Evolutionary conservation across 2,113 vertebrate genomes (phyloP).

Genomic region (Sylvia atricapilla): DNA sequence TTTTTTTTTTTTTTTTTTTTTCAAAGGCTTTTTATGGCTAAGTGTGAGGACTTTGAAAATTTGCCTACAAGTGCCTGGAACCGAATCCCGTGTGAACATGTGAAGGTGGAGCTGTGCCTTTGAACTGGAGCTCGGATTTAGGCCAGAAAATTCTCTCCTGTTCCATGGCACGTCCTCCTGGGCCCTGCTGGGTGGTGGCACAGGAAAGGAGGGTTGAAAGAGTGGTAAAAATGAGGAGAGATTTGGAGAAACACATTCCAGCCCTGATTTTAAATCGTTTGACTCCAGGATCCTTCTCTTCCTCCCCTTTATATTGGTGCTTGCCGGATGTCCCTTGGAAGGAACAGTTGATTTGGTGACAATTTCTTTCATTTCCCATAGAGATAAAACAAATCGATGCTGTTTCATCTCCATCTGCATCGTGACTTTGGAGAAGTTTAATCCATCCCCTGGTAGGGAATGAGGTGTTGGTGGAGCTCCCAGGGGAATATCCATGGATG

Average conservation of each 20-base stretch:
- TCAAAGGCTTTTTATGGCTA: neutral
- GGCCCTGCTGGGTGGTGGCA: neutral
- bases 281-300: neutral
- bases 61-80: neutral
- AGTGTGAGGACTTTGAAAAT: slow-evolving; percentile 39
- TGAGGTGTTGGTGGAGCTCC: neutral
- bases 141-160: neutral
- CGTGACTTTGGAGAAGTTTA: neutral
- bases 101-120: neutral
- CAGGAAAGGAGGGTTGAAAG: neutral
- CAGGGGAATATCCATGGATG: neutral
- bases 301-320: fast-evolving
- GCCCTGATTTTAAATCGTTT: neutral
- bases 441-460: neutral
- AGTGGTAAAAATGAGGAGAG: neutral
- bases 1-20: neutral
- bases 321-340: neutral
- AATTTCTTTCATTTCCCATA: neutral
- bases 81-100: neutral
- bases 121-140: neutral
- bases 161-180: fast-evolving
- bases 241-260: neutral
- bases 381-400: neutral
- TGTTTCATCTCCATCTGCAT: neutral
- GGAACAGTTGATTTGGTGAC: neutral